phyloP scores from a whole-genome alignment of 2,888 invertebrate species.

The Nesidiocoris tenuis region DNA sequence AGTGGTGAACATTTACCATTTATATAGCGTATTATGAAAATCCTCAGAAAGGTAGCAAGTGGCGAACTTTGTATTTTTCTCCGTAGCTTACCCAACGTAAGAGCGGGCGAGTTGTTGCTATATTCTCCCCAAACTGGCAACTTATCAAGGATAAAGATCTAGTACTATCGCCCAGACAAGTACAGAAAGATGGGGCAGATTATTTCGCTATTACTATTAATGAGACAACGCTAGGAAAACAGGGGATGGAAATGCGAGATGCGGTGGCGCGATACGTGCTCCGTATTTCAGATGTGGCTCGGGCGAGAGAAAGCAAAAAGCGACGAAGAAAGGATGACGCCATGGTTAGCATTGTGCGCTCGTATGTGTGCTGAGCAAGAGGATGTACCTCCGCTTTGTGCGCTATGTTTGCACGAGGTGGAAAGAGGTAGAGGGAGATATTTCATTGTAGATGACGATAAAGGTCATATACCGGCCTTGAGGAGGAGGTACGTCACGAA shows the following conservation, averaged over 20 bases:
- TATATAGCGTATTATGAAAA: not conserved
- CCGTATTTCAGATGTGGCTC: slow-evolving; percentile 1
- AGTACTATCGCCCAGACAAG: not conserved
- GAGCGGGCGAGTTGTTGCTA: too few relatives aligned
- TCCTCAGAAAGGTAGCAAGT: not conserved
- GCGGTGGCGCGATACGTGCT: slow-evolving; percentile 19
- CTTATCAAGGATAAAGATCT: not conserved
- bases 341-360: not conserved
- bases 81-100: not conserved
- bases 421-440: not conserved
- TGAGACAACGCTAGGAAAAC: not conserved
- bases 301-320: not conserved
- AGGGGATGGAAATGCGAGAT: not conserved
- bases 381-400: not conserved
- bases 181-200: not conserved
- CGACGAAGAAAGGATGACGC: not conserved
- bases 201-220: slow-evolving; percentile 24
- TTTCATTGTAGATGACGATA: not conserved
- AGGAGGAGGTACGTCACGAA: too few relatives aligned
- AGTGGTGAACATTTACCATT: too few relatives aligned
- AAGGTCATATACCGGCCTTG: not conserved
- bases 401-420: not conserved
- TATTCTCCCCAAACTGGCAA: not conserved
- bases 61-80: too few relatives aligned
- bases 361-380: not conserved